Evolutionary conservation across 2,113 vertebrate species (phyloP).

Genomic region (Poeciliopsis occidentalis): DNA sequence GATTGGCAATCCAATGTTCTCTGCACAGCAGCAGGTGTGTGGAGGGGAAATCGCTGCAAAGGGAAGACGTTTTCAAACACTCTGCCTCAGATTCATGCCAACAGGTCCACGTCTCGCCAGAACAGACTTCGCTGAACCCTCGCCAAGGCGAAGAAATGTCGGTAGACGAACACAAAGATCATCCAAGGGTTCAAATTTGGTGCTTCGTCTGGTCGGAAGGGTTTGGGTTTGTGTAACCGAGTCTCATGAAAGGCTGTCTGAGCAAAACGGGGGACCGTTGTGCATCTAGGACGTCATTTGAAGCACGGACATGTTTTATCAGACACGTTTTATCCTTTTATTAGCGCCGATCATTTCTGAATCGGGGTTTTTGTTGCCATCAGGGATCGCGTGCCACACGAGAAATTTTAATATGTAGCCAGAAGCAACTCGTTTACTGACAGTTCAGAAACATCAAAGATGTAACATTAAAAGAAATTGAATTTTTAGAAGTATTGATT

Average conservation of each 20-base stretch:
- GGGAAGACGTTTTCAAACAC: conserved; percentile 10
- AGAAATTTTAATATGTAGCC: conserved; percentile 3
- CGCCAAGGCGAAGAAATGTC: conserved; percentile 31
- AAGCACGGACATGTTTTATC: conserved; percentile 18
- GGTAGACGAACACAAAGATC: conserved; percentile 30
- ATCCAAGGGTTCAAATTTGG: conserved; percentile 14
- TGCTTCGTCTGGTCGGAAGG: conserved; percentile 30
- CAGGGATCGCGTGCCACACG: conserved; percentile 6
- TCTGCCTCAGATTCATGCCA: conserved; percentile 14
- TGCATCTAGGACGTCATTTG: conserved; percentile 24
- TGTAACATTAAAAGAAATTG: not conserved
- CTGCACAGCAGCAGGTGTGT: conserved; percentile 29
- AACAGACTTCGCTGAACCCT: conserved; percentile 26
- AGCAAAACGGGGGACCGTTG: conserved; percentile 11
- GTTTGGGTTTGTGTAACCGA: conserved; percentile 27
- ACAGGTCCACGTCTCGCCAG: conserved; percentile 29
- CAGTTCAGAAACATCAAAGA: not conserved
- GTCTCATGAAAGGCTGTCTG: conserved; percentile 33
- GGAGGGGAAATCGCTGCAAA: not conserved
- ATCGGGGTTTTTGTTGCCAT: conserved; percentile 13
- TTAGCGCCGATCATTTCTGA: conserved; percentile 9
- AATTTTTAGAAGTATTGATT: not conserved
- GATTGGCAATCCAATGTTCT: not conserved
- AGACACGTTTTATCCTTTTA: conserved; percentile 29
- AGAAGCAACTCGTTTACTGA: not conserved